phyloP scores from a whole-genome alignment of 2,797 vertebrate genomes.

The Sebastes cheni region DNA sequence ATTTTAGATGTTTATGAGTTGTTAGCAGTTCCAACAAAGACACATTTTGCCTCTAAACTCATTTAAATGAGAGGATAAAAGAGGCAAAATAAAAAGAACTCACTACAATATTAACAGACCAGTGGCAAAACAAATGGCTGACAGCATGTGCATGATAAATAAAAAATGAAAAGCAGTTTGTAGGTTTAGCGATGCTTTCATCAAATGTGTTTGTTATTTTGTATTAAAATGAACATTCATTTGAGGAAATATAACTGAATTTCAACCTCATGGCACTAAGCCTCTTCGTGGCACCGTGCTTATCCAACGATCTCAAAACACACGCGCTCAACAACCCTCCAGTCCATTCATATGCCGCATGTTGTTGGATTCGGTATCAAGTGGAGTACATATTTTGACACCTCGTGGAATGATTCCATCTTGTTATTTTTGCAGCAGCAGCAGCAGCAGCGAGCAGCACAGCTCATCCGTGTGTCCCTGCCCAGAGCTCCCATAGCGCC shows the following conservation, averaged over 20 bases:
- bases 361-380: constrained; percentile 40
- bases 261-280: not conserved
- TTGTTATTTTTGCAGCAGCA: constrained; percentile 56
- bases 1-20: too few relatives aligned
- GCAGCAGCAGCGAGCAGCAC: not conserved
- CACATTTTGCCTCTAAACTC: too few relatives aligned
- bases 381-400: constrained; percentile 54
- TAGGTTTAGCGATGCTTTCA: not conserved
- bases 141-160: not conserved
- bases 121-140: not conserved
- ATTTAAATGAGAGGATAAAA: not conserved
- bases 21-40: too few relatives aligned
- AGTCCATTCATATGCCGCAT: constrained; percentile 27
- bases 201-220: not conserved
- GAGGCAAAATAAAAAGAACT: not conserved
- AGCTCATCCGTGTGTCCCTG: constrained; percentile 36
- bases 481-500: constrained; percentile 25
- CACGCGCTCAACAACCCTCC: not conserved
- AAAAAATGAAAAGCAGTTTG: not conserved
- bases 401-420: constrained; percentile 50
- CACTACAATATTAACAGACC: not conserved
- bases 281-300: not conserved
- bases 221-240: not conserved
- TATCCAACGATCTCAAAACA: not conserved
- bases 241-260: not conserved